Conservation (phyloP, 2,888 invertebrate genomes). For the Acanthosepion esculentum region DNA sequence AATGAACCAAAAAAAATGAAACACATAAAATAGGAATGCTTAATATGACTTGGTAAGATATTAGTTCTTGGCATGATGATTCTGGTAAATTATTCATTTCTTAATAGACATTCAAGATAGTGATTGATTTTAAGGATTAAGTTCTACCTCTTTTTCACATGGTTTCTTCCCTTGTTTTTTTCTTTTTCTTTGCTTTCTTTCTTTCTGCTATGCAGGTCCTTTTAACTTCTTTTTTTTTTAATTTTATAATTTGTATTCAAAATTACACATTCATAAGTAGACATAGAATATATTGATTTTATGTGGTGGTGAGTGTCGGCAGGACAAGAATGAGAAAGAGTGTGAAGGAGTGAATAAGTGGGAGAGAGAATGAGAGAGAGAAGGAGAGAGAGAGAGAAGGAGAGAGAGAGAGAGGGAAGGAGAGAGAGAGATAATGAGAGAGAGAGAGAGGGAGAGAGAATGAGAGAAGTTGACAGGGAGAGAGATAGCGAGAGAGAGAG, state of each 20-base stretch:
- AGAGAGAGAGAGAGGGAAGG: too few species aligned
- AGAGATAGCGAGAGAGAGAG: not conserved
- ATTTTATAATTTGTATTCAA: constrained; percentile 33
- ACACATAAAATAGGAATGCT: not conserved
- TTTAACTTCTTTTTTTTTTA: not conserved
- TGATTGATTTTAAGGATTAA: constrained; percentile 18
- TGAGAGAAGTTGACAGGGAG: too few species aligned
- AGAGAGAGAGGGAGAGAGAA: not conserved
- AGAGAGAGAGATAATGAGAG: not conserved
- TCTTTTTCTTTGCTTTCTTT: not conserved
- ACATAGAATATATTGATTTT: constrained; percentile 33
- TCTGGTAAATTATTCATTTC: constrained; percentile 15
- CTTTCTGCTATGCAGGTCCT: not conserved
- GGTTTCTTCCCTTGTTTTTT: too few species aligned
- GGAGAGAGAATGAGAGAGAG: not conserved
- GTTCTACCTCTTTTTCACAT: not conserved
- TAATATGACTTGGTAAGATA: constrained; percentile 33
- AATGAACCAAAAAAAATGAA: not conserved
- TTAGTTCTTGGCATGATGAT: constrained; percentile 22
- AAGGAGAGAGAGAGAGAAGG: not conserved
- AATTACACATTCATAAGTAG: not conserved
- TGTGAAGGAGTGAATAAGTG: too few species aligned
- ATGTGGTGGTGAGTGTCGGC: not conserved
- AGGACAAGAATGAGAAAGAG: not conserved
- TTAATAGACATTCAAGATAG: constrained; percentile 33